Evolutionary conservation across 1,140 invertebrate genomes (phyloP).

Genomic region (Danaus plexippus): DNA sequence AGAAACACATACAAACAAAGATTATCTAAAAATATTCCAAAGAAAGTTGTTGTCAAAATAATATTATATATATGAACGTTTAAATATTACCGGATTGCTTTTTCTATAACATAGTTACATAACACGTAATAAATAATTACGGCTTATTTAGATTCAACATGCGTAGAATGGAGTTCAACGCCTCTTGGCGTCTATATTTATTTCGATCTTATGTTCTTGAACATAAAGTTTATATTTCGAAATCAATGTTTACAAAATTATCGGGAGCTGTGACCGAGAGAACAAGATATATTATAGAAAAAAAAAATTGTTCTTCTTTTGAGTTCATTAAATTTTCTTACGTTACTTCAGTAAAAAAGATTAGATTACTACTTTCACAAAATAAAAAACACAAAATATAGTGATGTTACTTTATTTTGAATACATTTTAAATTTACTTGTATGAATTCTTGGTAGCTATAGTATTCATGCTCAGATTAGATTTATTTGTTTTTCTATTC

Average conservation of each 20-base stretch:
- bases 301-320: too few relatives aligned
- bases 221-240: conserved; percentile 2
- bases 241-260: background rate
- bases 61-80: conserved; percentile 2
- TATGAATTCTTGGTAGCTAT: too few relatives aligned
- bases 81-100: conserved; percentile 1
- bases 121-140: conserved; percentile 12
- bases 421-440: too few relatives aligned
- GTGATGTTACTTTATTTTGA: too few relatives aligned
- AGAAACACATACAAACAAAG: background rate
- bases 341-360: too few relatives aligned
- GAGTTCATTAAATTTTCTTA: conserved; percentile 6
- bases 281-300: too few relatives aligned
- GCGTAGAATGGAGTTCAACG: conserved; percentile 32
- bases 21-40: background rate
- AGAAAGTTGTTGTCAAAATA: conserved; percentile 1
- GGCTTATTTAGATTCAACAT: conserved; percentile 17
- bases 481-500: too few relatives aligned
- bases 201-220: conserved; percentile 1
- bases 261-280: too few relatives aligned
- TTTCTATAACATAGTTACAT: conserved; percentile 2
- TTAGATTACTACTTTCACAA: too few relatives aligned
- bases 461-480: too few relatives aligned
- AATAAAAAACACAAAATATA: too few relatives aligned
- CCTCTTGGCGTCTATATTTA: conserved; percentile 16